A percentile compares a stretch with the other conserved stretches of the same genome.
Evolutionary conservation across 2,888 invertebrate species (phyloP).

Genomic region (Noctuana brunneofusca): DNA sequence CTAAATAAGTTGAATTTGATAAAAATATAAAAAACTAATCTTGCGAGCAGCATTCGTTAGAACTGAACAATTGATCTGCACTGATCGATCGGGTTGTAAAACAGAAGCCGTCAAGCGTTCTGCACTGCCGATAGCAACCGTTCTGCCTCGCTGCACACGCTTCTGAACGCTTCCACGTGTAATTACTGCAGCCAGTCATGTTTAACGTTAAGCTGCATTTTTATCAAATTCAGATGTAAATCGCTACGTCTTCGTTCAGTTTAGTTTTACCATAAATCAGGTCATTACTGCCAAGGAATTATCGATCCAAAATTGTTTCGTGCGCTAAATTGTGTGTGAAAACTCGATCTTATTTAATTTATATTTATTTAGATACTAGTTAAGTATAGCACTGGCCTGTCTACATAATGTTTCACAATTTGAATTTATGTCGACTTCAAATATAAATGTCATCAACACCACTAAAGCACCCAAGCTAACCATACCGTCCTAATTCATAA

Average conservation of each 20-base stretch:
- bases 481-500: not conserved
- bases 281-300: slow-evolving; percentile 30
- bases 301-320: slow-evolving; percentile 29
- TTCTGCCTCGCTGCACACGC: not conserved
- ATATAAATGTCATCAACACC: no score
- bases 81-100: not conserved
- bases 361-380: no score
- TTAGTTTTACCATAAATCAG: slow-evolving; percentile 16
- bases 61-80: not conserved
- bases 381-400: no score
- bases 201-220: slow-evolving; percentile 7
- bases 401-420: no score
- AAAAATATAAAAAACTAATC: not conserved
- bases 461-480: not conserved
- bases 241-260: not conserved
- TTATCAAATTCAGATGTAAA: not conserved
- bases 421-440: no score
- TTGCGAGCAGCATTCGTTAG: not conserved
- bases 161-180: slow-evolving; percentile 8
- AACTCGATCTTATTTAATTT: slow-evolving; percentile 9
- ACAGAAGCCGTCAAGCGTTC: not conserved
- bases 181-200: slow-evolving; percentile 15
- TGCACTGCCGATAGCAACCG: slow-evolving; percentile 15
- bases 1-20: no score
- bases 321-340: slow-evolving; percentile 18